phyloP scores from a whole-genome alignment of 2,797 vertebrate genomes.

The Chrosomus eos region DNA sequence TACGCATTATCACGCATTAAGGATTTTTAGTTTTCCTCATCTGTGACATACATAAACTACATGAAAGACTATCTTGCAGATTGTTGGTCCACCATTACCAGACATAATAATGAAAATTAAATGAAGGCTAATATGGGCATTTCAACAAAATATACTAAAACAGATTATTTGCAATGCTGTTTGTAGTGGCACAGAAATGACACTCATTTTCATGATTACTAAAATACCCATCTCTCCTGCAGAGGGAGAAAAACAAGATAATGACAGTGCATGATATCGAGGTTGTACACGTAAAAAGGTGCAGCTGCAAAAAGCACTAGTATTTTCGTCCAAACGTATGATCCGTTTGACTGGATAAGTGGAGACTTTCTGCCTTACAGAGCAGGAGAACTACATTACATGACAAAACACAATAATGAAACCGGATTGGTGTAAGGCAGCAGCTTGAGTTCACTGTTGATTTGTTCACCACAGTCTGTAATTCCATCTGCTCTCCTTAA shows the following conservation, averaged over 20 bases:
- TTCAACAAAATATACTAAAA: not conserved
- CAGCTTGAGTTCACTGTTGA: constrained; percentile 31
- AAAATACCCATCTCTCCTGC: constrained; percentile 3
- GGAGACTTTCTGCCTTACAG: constrained; percentile 12
- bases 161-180: not conserved
- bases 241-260: constrained; percentile 3
- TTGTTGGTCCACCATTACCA: not conserved
- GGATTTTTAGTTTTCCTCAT: not conserved
- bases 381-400: constrained; percentile 20
- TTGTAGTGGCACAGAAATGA: not conserved
- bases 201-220: not conserved
- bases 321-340: constrained; percentile 4
- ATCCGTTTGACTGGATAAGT: not conserved
- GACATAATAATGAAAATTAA: not conserved
- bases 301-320: not conserved
- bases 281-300: not conserved
- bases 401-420: constrained; percentile 23
- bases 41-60: not conserved
- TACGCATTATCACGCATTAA: not conserved
- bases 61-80: not conserved
- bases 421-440: constrained; percentile 9
- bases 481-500: constrained; percentile 37
- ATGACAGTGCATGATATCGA: constrained; percentile 6
- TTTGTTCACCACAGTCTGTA: constrained; percentile 37
- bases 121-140: not conserved